Conservation (phyloP, 2,113 vertebrate species). For the Apodemus speciosus region DNA sequence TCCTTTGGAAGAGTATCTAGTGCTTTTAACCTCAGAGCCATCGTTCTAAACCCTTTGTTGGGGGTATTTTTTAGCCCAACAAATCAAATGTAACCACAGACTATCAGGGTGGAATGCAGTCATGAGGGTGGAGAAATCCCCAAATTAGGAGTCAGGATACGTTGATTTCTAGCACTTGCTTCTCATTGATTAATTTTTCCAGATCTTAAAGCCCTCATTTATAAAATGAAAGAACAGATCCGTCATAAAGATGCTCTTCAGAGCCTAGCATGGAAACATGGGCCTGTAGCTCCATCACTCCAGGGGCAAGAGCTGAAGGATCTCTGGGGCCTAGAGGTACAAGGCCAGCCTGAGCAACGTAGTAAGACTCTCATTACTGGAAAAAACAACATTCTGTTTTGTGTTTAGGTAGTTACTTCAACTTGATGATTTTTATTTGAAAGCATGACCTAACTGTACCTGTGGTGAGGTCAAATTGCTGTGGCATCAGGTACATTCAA, state of each 20-base stretch:
- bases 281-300: not conserved
- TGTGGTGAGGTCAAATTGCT: slow-evolving; percentile 1
- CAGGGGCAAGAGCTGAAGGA: not conserved
- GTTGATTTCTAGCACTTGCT: slow-evolving; percentile 6
- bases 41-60: not conserved
- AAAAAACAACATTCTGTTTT: not conserved
- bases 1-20: not conserved
- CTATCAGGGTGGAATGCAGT: not conserved
- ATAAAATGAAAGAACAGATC: not conserved
- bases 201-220: slow-evolving; percentile 7
- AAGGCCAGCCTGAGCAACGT: not conserved
- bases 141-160: not conserved
- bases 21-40: not conserved
- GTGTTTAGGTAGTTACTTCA: not conserved
- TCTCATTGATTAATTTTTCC: slow-evolving; percentile 1
- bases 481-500: not conserved
- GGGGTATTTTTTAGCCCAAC: not conserved
- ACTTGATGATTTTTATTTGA: slow-evolving; percentile 4
- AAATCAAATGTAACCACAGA: slow-evolving; percentile 5
- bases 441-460: not conserved
- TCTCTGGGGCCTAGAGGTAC: not conserved
- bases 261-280: not conserved
- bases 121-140: not conserved
- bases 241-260: not conserved
- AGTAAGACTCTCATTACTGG: not conserved